Percentiles rank a stretch among this genome's conserved stretches.
Conservation (phyloP, 2,797 vertebrate species). For the Bovichtus diacanthus region DNA sequence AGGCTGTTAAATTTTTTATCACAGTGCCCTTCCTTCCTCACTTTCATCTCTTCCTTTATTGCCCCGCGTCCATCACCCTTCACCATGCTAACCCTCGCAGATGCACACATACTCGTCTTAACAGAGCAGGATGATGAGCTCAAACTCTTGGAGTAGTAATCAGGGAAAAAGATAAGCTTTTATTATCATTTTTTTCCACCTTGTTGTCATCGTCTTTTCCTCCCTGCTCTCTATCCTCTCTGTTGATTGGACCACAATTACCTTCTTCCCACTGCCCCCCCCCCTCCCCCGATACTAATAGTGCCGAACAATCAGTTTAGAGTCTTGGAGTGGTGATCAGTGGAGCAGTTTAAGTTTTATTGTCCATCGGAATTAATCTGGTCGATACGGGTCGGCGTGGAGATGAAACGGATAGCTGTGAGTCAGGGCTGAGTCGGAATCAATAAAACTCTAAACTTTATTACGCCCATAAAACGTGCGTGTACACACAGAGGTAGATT, state of each 20-base stretch:
- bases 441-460: conserved; percentile 65
- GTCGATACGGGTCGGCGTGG: conserved; percentile 49
- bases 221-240: conserved; percentile 3
- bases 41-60: conserved; percentile 19
- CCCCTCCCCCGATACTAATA: conserved; percentile 20
- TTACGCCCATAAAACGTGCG: conserved; percentile 55
- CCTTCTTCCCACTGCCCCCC: neutral
- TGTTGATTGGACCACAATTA: conserved; percentile 4
- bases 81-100: neutral
- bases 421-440: conserved; percentile 63
- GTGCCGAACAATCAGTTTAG: conserved; percentile 67
- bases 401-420: conserved; percentile 60
- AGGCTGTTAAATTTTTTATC: conserved; percentile 42
- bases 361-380: conserved; percentile 55
- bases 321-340: conserved; percentile 62
- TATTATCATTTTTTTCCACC: neutral
- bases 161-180: conserved; percentile 18
- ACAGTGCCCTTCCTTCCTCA: conserved; percentile 8
- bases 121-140: neutral
- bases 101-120: neutral
- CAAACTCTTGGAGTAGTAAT: conserved; percentile 19
- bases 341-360: conserved; percentile 69
- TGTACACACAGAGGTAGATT: conserved; percentile 35
- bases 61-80: conserved; percentile 4
- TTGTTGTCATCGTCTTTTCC: neutral